These are phyloP conservation scores for Brotogeris chrysoptera DNA, from an alignment of 2,797 vertebrate genomes.

Conservation along the genomic window DNA sequence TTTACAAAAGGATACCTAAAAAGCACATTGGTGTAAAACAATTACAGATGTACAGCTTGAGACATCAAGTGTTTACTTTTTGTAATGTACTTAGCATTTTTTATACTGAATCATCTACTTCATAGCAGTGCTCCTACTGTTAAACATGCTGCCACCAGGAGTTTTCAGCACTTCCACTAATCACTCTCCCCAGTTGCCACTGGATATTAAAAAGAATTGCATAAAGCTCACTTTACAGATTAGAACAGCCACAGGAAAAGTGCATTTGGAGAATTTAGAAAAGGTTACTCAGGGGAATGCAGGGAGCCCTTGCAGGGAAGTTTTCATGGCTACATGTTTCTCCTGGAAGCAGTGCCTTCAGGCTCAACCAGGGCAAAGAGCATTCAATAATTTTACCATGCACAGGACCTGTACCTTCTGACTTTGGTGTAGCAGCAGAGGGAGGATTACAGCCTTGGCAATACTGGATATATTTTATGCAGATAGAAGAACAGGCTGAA, in stretches of 20 bases:
- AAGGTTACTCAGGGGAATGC: neutral
- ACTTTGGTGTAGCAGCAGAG: fast-evolving
- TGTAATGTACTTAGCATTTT: neutral
- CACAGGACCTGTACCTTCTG: neutral
- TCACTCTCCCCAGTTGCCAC: neutral
- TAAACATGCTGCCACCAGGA: neutral
- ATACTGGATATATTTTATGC: neutral
- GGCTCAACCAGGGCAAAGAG: neutral
- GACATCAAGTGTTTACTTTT: neutral
- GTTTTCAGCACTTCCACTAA: neutral
- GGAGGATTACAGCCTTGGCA: neutral
- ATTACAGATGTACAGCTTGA: neutral
- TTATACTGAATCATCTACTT: neutral
- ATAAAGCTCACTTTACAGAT: neutral
- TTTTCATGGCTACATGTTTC: neutral
- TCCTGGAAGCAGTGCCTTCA: neutral
- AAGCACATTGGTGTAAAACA: neutral
- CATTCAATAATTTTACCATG: neutral
- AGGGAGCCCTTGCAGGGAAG: neutral
- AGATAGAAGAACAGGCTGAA: neutral
- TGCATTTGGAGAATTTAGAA: neutral
- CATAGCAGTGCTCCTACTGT: neutral
- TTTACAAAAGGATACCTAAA: neutral
- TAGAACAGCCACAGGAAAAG: neutral
- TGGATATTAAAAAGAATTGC: neutral